Evolutionary conservation across 2,888 invertebrate species (phyloP).

Genomic region (Cosmopolites sordidus): DNA sequence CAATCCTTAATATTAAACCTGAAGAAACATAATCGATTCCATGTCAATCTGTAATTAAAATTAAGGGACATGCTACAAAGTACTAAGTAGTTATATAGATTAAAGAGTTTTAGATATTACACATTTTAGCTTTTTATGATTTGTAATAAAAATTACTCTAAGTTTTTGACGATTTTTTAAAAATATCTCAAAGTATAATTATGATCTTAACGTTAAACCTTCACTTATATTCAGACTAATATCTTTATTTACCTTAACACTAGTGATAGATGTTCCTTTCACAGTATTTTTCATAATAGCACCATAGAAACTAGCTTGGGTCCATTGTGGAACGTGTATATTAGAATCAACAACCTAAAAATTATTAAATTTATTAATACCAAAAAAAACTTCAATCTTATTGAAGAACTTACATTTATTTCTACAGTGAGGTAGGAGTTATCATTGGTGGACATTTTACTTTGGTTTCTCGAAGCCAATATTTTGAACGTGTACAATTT

Average conservation of each 20-base stretch:
- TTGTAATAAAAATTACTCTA: no score
- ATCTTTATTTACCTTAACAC: slow-evolving; percentile 30
- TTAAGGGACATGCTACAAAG: no score
- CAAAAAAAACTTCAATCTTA: slow-evolving; percentile 1
- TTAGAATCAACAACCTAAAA: slow-evolving; percentile 58
- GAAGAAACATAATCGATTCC: no score
- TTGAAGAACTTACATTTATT: slow-evolving; percentile 28
- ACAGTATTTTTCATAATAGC: slow-evolving; percentile 32
- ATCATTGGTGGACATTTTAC: slow-evolving; percentile 11
- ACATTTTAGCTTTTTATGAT: no score
- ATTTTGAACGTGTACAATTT: slow-evolving; percentile 48
- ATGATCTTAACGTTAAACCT: no score
- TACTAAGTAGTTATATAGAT: no score
- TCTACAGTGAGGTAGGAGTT: slow-evolving; percentile 26
- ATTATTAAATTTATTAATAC: neutral
- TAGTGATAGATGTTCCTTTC: slow-evolving; percentile 22
- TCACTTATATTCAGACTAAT: no score
- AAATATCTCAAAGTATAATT: no score
- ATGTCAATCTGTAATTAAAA: no score
- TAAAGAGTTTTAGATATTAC: no score
- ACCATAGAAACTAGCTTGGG: slow-evolving; percentile 43
- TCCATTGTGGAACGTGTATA: slow-evolving; percentile 56
- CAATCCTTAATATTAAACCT: no score
- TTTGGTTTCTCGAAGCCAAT: slow-evolving; percentile 49
- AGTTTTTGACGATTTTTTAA: no score